These are phyloP conservation scores for Drosophila trapezifrons DNA, from an alignment of 1,140 invertebrate species.

Conservation along the genomic window DNA sequence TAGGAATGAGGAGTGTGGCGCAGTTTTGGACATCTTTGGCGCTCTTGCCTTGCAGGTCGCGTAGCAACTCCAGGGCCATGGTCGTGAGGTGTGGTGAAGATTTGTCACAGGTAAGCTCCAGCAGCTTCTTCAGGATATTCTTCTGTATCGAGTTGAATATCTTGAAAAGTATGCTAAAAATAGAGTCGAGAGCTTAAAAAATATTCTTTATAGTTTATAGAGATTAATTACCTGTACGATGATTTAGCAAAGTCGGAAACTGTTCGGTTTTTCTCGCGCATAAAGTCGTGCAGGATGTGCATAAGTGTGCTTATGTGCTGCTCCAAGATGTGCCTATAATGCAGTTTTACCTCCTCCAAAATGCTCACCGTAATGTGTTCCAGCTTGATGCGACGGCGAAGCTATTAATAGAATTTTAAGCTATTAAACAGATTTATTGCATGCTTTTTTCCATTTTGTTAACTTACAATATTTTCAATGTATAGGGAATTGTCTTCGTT, in stretches of 20 bases:
- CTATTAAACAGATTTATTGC: too few relatives aligned
- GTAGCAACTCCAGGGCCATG: conserved; percentile 65
- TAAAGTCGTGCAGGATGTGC: conserved; percentile 80
- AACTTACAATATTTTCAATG: conserved; percentile 83
- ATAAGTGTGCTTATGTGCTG: conserved; percentile 82
- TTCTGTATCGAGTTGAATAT: conserved; percentile 75
- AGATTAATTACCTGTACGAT: conserved; percentile 50
- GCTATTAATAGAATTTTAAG: conserved; percentile 23
- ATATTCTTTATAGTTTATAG: too few relatives aligned
- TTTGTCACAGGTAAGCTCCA: conserved; percentile 79
- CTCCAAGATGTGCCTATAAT: conserved; percentile 82
- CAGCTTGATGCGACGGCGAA: conserved; percentile 79
- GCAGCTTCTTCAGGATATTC: conserved; percentile 68
- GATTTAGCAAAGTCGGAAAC: conserved; percentile 74
- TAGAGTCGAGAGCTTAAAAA: too few relatives aligned
- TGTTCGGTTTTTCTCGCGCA: conserved; percentile 71
- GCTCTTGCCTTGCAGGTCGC: conserved; percentile 70
- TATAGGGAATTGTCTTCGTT: conserved; percentile 79
- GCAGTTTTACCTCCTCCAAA: conserved; percentile 76
- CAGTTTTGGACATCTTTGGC: conserved; percentile 76
- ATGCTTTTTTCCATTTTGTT: too few relatives aligned
- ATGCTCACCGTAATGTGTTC: conserved; percentile 83
- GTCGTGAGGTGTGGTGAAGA: conserved; percentile 69
- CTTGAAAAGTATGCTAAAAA: conserved; percentile 67
- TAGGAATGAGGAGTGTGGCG: conserved; percentile 77